Base-by-base conservation (phyloP, 1,140 invertebrate genomes). In the Drosophila tsacasi region DNA sequence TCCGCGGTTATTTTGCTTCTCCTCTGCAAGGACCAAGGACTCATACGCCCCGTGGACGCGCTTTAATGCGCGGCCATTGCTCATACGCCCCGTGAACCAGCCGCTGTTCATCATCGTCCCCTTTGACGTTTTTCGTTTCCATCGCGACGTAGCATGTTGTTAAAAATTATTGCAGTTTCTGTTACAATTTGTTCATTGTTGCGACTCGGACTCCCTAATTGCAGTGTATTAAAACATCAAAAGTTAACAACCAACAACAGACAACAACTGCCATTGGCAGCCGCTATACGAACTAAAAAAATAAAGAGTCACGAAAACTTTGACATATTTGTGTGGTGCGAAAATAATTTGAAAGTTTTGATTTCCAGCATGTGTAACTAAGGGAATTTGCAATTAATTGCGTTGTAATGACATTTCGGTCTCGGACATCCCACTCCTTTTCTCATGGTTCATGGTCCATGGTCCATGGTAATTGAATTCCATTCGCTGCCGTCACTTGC, bases 211-310 rank as follows among this genome's bases (percentile, higher is more conserved):
- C 54, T 30, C 44, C 68, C 76, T 79, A 87, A 87, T 83, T 86
- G 71, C 68, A 79, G 83, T 85, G 75, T 79, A 85, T 82, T 86
- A 86, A 86, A 86, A 86, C 76, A 87, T 87, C 66, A 79, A 79
- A 83, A 83, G 71, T 76, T 83, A 72, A 84, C 77, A 86, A 68
- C 49, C 66, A 71, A 57, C 47, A 62, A 75, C 32, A 21, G 23
- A 42, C 35, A 71, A 21, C 52, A 47, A 72, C 54, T 40, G 66
- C 54, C 44, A 60, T 37, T 50, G 19, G 37, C 60, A 76, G 25
- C 37, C 73, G 60, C 17, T 25, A 23, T n/a, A 27, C 23, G 27
- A 59, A 27, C 9, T 52, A 13, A 23, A 13, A 40, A 39, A 62
- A 27, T 5, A 13, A 35, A 37, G 15, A n/a, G 44, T 17, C 40